Percentiles rank a stretch among this genome's conserved stretches.
These are phyloP conservation scores for Ptilodon capucinus DNA, from an alignment of 2,888 invertebrate genomes.

Conservation along the genomic window DNA sequence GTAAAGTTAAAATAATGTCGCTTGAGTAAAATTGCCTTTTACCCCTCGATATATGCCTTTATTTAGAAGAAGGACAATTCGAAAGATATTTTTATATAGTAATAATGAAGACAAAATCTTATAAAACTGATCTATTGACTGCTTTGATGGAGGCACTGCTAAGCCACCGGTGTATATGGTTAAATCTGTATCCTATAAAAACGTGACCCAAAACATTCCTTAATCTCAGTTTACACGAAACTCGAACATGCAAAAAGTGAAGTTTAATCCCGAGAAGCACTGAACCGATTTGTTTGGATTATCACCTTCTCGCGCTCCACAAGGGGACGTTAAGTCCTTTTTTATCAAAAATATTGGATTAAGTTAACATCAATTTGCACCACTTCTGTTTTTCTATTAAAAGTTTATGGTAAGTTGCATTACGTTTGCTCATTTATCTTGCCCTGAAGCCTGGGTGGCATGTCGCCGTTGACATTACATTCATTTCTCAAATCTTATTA, in stretches of 20 bases:
- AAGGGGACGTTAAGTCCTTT: neutral
- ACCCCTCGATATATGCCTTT: too few relatives aligned
- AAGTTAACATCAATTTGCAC: neutral
- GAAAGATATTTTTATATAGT: too few relatives aligned
- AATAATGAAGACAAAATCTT: too few relatives aligned
- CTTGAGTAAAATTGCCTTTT: too few relatives aligned
- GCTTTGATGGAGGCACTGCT: neutral
- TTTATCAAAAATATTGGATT: neutral
- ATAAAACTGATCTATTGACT: too few relatives aligned
- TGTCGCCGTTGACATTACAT: slow-evolving; percentile 67
- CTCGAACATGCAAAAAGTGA: neutral
- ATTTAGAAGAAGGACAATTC: too few relatives aligned
- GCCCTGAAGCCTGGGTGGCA: slow-evolving; percentile 53
- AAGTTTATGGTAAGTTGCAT: slow-evolving; percentile 12
- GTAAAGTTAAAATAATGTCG: too few relatives aligned
- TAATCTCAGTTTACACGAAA: too few relatives aligned
- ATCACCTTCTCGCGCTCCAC: neutral
- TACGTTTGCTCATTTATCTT: slow-evolving; percentile 64
- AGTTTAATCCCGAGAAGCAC: neutral
- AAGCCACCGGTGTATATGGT: too few relatives aligned
- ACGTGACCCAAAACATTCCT: neutral
- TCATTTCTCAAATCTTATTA: slow-evolving; percentile 77
- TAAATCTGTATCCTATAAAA: too few relatives aligned
- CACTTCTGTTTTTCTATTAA: slow-evolving; percentile 11
- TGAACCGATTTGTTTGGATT: neutral